Percentiles rank a stretch among this genome's conserved stretches.
Conservation (phyloP, 2,113 vertebrate genomes). For the Pipa parva region DNA sequence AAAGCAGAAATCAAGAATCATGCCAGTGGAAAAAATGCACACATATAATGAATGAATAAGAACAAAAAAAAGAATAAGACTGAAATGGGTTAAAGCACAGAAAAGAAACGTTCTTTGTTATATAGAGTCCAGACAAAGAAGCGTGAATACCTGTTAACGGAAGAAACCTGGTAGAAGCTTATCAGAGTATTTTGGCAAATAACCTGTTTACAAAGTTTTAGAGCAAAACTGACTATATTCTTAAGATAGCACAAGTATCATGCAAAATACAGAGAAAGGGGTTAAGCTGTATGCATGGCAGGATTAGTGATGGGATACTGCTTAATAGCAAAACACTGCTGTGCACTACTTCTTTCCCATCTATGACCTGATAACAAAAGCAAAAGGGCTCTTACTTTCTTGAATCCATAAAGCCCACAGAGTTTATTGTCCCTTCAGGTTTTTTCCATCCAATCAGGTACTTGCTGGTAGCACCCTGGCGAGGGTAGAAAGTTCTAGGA, state of each 20-base stretch:
- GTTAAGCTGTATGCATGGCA: background rate
- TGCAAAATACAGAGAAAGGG: slow-evolving; percentile 6
- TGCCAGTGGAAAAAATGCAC: background rate
- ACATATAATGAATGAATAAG: background rate
- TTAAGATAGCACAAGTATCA: background rate
- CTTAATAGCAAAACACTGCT: background rate
- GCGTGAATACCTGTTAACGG: slow-evolving; percentile 40
- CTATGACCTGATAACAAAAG: slow-evolving; percentile 39
- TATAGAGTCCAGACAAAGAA: slow-evolving; percentile 18
- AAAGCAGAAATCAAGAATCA: slow-evolving; percentile 39
- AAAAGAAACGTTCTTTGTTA: background rate
- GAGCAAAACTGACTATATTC: background rate
- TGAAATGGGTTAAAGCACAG: slow-evolving; percentile 12
- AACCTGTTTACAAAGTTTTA: background rate
- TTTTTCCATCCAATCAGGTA: slow-evolving; percentile 99
- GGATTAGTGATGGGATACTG: background rate
- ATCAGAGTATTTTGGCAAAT: background rate
- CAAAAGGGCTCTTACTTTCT: slow-evolving; percentile 81
- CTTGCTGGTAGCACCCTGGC: slow-evolving; percentile 97
- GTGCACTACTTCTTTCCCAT: background rate
- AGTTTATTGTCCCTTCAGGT: slow-evolving; percentile 96
- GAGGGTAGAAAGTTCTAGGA: slow-evolving; percentile 95
- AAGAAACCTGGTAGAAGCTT: slow-evolving; percentile 43
- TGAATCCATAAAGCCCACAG: slow-evolving; percentile 95
- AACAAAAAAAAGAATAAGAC: background rate